Percentiles rank a stretch among this genome's conserved stretches.
phyloP scores from a whole-genome alignment of 1,140 invertebrate species.

The Alviniconcha marisindica region DNA sequence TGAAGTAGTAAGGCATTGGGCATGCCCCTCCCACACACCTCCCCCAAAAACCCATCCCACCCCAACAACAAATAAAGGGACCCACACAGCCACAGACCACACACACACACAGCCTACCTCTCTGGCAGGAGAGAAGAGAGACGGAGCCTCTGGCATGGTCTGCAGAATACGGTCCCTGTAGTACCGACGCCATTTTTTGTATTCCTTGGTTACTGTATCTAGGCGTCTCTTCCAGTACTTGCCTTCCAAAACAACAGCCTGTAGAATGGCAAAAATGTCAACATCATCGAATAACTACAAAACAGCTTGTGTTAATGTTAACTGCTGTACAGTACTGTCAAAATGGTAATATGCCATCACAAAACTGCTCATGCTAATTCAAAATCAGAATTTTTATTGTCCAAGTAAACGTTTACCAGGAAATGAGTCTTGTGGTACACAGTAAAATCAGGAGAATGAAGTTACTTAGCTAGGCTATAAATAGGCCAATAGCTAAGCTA shows the following conservation, averaged over 20 bases:
- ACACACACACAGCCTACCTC: constrained; percentile 15
- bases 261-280: constrained; percentile 58
- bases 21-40: too few relatives aligned
- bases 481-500: too few relatives aligned
- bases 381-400: not conserved
- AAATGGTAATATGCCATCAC: not conserved
- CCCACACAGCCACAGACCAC: too few relatives aligned
- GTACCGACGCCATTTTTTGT: constrained; percentile 99
- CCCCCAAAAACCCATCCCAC: too few relatives aligned
- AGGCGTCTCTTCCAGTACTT: constrained; percentile 99
- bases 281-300: constrained; percentile 11
- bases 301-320: not conserved
- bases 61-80: too few relatives aligned
- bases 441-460: not conserved
- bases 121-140: not conserved
- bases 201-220: constrained; percentile 97
- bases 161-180: constrained; percentile 79
- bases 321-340: not conserved
- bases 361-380: not conserved
- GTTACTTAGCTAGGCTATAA: too few relatives aligned
- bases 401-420: too few relatives aligned
- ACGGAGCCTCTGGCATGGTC: not conserved
- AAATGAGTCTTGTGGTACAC: not conserved
- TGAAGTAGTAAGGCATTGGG: too few relatives aligned
- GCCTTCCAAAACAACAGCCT: constrained; percentile 96